Evolutionary conservation across 1,140 invertebrate genomes (phyloP), one percentile per base, ranked within the genome.

Genomic region (Oreohelix idahoensis): DNA sequence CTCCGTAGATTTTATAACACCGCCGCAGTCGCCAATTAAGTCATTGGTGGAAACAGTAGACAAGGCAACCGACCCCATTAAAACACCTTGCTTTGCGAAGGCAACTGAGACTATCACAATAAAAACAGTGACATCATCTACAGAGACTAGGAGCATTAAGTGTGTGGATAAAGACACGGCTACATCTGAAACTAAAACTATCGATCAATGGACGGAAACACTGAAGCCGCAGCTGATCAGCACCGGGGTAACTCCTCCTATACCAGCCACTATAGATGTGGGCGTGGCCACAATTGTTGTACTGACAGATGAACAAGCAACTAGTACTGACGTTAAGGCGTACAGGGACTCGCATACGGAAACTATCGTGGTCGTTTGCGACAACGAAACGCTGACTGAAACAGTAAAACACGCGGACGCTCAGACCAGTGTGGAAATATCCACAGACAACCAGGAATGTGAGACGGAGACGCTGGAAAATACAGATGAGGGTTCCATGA

Each of bases 361-460:
- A 66, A 90, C 89, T 23, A 49, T 74, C 0, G 38, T 90, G 15
- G 66, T 86, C 42, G 84, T 88, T 0, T 85, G 87, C 10, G 90
- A 91, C 73, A 88, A 86, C 38, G 90, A 91, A 79, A 91, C 90
- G 2, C 69, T 90, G 26, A 91, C 90, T 0, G 90, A 91, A 38
- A 84, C 81, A 71, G 77, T 86, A 4, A 71, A 83, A 38, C 74
- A 73, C 29, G 73, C 83, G 15, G 90, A 91, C 77, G 89, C 89
- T 0, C 89, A 91, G 83, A 91, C 89, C 13, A 80, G 82, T 38
- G 85, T 87, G 4, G 88, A 89, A 36, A 58, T 90, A 8, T 66
- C 32, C 5, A 86, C 75, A 15, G 85, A 90, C 36, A 86, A 79
- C 29, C 74, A 78, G n/a, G 84, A 88, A 81, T 90, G 89, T 29